Evolutionary conservation across 2,888 invertebrate genomes (phyloP).

Genomic region (Acrobasis consociella): DNA sequence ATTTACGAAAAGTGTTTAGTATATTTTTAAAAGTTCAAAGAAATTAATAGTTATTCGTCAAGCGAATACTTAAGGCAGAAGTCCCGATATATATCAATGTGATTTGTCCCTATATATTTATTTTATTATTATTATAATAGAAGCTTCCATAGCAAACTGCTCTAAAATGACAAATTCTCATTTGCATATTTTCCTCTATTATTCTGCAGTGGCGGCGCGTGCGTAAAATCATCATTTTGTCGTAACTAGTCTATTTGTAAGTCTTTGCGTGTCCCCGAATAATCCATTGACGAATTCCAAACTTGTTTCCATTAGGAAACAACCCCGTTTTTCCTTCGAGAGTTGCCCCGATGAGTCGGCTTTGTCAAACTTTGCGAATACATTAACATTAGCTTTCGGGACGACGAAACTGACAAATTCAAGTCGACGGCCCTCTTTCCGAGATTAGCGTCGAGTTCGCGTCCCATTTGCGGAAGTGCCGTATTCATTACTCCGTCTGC

Average conservation of each 20-base stretch:
- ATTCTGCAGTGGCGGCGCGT: too few relatives aligned
- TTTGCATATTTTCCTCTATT: too few relatives aligned
- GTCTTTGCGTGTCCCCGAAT: constrained; percentile 38
- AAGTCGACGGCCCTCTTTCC: constrained; percentile 49
- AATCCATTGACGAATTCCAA: constrained; percentile 63
- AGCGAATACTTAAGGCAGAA: too few relatives aligned
- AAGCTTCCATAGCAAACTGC: too few relatives aligned
- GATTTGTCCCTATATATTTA: too few relatives aligned
- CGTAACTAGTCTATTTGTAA: neutral
- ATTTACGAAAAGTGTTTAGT: too few relatives aligned
- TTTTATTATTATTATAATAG: too few relatives aligned
- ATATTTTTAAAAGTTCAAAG: neutral
- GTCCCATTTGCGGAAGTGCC: constrained; percentile 23
- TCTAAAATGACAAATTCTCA: too few relatives aligned
- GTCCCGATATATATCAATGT: too few relatives aligned
- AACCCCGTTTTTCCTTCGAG: constrained; percentile 61
- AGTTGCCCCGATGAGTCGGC: constrained; percentile 56
- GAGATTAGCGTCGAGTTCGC: constrained; percentile 27
- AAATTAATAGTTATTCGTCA: neutral
- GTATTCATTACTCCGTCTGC: constrained; percentile 35
- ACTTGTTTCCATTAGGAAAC: constrained; percentile 67
- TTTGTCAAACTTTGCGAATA: constrained; percentile 73
- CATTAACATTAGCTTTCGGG: constrained; percentile 74
- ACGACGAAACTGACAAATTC: constrained; percentile 70
- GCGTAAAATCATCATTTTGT: neutral